Evolutionary conservation across 2,797 vertebrate genomes (phyloP), one percentile per base, ranked within the genome.

Genomic region (Paguma larvata): DNA sequence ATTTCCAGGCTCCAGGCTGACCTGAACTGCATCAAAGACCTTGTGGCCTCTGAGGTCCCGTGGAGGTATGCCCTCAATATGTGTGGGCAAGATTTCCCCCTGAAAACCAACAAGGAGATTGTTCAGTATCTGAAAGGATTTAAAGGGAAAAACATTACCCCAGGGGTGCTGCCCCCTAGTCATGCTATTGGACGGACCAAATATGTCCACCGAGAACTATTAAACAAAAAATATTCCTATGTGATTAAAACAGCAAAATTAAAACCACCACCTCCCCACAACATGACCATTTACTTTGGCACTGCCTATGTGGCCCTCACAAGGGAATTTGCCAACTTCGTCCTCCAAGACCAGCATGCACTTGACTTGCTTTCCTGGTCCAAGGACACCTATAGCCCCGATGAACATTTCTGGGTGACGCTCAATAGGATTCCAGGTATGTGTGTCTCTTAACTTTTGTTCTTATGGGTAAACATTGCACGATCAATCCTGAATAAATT

Each of bases 371-470:
- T 99, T 56, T 95, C 48, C 0, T 98, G 98, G 98, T 98, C 98
- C 0, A 53, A 97, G 93, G 98, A 98, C 84, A 98, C 98, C 46
- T 98, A 98, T 25, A 99, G 98, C 56, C 98, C 97, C 0, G 98
- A 98, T 0, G 98, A 99, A 68, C 99, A 99, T 91, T 99, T 98
- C 97, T 98, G 98, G 98, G 97, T 98, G 78, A 98, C 98, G 0
- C 97, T 98, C 44, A 98, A 98, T 78, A 98, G 98, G 82, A 98
- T 98, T 48, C 97, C 97, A 0, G 98, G 98, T 99, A 98, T 67
- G 98, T 91, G 23, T 1, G 0, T 10, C 18, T 91, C 63, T 38
- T n/a, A 34, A 23, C 27, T 91, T 30, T 32, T 1, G 13, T 91
- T 97, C 48, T 89, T 83, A 32, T 23, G 65, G 46, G 12, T 38